Base-by-base conservation (phyloP, 1,140 invertebrate genomes). In the Drosophila sechellia region DNA sequence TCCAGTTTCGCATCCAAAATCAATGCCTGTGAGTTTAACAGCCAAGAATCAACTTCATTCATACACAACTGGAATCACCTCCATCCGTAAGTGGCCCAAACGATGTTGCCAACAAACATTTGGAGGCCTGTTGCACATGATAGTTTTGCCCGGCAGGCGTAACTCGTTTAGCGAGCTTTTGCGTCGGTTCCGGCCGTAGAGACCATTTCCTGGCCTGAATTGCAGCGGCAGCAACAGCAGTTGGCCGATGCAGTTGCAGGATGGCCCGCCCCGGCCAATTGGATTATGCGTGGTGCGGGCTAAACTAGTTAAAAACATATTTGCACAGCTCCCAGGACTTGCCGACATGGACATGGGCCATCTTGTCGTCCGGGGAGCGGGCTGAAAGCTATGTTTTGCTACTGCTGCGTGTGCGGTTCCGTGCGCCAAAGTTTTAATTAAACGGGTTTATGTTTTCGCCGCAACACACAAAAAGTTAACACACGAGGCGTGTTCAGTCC, bases 291-390 rank as follows among this genome's bases (percentile, higher is more conserved):
- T 34, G 46, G 50, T 66, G 65, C 50, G 70, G 61, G 58, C 65
- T 81, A 80, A 81, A 76, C 83, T 68, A 87, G 79, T 83, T 83
- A 68, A 81, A 87, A 81, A 79, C 79, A 81, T 83, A 76, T 87
- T 86, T 79, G 61, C 75, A 68, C 52, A 54, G 20, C 39, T n/a
- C 15, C 35, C 11, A 35, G 35, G 8, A 15, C 27, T 15, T n/a
- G 13, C 13, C 13, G 34, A 53, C 37, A 42, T 37, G 35, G 35
- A 45, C 49, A 54, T 55, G 52, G 45, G 57, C 48, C 61, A 78
- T 54, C 70, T 65, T 74, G 56, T 64, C 11, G 22, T 35, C 37
- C 12, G 25, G 50, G 25, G 52, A 69, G 27, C 31, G 22, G 22
- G 37, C 25, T 65, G 35, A 68, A 15, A 49, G 60, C 46, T 60